Conservation (phyloP, 2,888 invertebrate genomes). For the Nezara viridula region DNA sequence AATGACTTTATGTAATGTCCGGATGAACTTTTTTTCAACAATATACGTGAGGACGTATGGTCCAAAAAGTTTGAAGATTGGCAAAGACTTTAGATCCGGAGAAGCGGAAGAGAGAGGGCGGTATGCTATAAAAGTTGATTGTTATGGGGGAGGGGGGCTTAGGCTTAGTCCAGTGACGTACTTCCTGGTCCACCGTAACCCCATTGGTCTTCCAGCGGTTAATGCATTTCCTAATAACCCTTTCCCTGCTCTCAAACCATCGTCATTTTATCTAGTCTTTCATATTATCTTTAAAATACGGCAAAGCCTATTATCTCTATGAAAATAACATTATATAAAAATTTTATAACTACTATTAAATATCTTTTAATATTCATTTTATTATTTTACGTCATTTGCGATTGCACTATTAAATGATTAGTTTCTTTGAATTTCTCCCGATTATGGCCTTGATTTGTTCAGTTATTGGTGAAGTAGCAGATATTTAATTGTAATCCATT, state of each 20-base stretch:
- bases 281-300: no score
- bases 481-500: no score
- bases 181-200: not conserved
- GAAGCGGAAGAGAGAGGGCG: not conserved
- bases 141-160: not conserved
- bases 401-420: no score
- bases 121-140: slow-evolving; percentile 27
- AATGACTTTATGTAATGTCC: not conserved
- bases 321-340: no score
- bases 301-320: no score
- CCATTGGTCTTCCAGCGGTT: slow-evolving; percentile 1
- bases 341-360: no score
- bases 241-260: not conserved
- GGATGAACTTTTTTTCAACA: not conserved
- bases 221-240: slow-evolving; percentile 18
- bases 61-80: not conserved
- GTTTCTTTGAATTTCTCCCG: no score
- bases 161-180: not conserved
- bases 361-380: no score
- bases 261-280: not conserved
- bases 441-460: no score
- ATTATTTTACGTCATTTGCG: no score
- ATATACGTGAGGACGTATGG: not conserved
- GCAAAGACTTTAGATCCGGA: not conserved
- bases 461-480: no score